phyloP scores from a whole-genome alignment of 1,140 invertebrate species.

The Propsilocerus akamusi region DNA sequence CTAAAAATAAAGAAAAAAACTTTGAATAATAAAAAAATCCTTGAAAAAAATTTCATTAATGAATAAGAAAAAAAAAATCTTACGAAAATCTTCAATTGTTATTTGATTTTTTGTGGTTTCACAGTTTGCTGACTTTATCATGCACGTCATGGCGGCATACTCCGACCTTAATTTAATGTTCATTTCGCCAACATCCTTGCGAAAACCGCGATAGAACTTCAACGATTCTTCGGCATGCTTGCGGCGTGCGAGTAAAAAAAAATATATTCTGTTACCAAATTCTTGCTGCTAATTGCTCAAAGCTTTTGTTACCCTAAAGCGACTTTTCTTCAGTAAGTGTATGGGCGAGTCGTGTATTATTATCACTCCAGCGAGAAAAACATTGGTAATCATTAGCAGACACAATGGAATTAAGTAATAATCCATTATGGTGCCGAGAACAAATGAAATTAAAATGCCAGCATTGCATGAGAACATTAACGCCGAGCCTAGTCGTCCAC shows the following conservation, averaged over 20 bases:
- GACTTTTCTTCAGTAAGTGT: conserved; percentile 27
- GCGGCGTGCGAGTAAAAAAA: neutral
- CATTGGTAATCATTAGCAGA: conserved; percentile 23
- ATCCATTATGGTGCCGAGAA: conserved; percentile 25
- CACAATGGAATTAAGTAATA: conserved; percentile 27
- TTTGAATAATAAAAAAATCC: conserved; percentile 6
- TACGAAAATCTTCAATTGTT: neutral
- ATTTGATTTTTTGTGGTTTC: neutral
- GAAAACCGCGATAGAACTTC: conserved; percentile 19
- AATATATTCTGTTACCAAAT: neutral
- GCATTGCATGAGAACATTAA: conserved; percentile 29
- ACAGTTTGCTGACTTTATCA: neutral
- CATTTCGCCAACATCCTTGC: conserved; percentile 11
- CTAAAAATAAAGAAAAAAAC: conserved; percentile 7
- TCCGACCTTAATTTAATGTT: neutral
- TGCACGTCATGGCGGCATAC: neutral
- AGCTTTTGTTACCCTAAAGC: conserved; percentile 17
- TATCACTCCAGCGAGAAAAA: conserved; percentile 25
- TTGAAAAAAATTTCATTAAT: neutral
- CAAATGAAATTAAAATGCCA: conserved; percentile 29
- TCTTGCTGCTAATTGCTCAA: neutral
- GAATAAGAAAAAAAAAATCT: neutral
- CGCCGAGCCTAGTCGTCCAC: conserved; percentile 30
- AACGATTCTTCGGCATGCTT: conserved; percentile 16
- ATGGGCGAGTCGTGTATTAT: conserved; percentile 32